Conservation (phyloP, 2,888 invertebrate species). For the Acanthoscelides obtectus region DNA sequence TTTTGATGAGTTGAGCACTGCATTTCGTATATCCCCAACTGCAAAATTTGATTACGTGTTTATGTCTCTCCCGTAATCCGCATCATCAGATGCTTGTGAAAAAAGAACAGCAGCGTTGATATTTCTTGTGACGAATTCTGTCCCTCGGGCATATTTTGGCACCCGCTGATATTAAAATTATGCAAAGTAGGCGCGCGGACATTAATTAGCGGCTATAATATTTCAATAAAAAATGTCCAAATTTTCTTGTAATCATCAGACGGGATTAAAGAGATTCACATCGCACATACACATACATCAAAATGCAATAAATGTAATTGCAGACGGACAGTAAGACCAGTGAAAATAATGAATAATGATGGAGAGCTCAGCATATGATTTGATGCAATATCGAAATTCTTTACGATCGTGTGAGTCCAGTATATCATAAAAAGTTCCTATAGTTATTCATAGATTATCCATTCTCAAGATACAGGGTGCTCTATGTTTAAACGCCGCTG, state of each 20-base stretch:
- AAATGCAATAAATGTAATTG: not conserved
- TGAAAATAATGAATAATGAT: not conserved
- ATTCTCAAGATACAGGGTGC: too few relatives aligned
- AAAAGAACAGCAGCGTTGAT: not conserved
- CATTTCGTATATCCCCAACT: too few relatives aligned
- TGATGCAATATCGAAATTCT: not conserved
- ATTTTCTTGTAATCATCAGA: not conserved
- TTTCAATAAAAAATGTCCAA: not conserved
- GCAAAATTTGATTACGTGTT: not conserved
- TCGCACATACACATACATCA: not conserved
- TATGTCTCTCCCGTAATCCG: not conserved
- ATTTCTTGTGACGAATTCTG: not conserved
- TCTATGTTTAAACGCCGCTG: too few relatives aligned
- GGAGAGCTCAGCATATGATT: not conserved
- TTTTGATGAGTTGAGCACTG: too few relatives aligned
- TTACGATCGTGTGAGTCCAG: too few relatives aligned
- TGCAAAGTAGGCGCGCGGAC: not conserved
- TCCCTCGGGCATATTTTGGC: not conserved
- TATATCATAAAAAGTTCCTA: too few relatives aligned
- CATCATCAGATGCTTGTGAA: not conserved
- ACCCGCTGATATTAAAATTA: not conserved
- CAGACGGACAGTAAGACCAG: not conserved
- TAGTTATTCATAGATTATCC: too few relatives aligned
- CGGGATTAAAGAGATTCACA: not conserved
- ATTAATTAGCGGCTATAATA: not conserved